Conservation (phyloP, 2,888 invertebrate species). For the Tachystola acroxantha region DNA sequence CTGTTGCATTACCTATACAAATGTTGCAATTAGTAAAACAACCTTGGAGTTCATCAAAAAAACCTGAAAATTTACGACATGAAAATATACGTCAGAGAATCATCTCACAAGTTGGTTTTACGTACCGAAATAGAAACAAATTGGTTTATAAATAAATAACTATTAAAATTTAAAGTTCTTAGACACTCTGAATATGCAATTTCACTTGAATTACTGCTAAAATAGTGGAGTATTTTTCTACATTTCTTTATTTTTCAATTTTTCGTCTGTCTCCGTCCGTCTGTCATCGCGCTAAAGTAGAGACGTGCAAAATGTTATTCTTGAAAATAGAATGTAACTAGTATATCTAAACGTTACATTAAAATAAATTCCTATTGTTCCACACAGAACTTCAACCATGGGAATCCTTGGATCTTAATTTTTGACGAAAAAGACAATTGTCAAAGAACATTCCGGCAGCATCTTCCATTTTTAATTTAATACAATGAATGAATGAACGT, state of each 20-base stretch:
- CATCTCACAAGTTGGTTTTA: conserved; percentile 28
- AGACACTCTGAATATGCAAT: conserved; percentile 19
- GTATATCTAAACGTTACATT: no score
- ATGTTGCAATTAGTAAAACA: conserved; percentile 45
- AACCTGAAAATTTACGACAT: conserved; percentile 37
- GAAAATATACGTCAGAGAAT: conserved; percentile 26
- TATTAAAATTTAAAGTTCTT: conserved; percentile 22
- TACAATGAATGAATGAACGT: no score
- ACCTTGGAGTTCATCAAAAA: conserved; percentile 59
- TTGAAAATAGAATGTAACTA: no score
- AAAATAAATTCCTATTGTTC: no score
- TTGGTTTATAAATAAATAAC: conserved; percentile 17
- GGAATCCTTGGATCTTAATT: no score
- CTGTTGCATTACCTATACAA: conserved; percentile 37
- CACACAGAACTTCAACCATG: no score
- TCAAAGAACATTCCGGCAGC: no score
- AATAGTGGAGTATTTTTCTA: conserved; percentile 10
- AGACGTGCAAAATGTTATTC: no score
- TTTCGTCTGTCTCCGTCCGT: conserved; percentile 23
- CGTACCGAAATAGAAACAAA: conserved; percentile 36
- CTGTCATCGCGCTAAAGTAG: conserved; percentile 6
- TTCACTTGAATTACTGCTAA: conserved; percentile 7
- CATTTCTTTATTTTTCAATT: conserved; percentile 17
- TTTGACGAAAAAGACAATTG: no score
- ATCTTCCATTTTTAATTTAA: no score